Base-by-base conservation (phyloP, 2,888 invertebrate genomes). In the Drosophila paracracens region DNA sequence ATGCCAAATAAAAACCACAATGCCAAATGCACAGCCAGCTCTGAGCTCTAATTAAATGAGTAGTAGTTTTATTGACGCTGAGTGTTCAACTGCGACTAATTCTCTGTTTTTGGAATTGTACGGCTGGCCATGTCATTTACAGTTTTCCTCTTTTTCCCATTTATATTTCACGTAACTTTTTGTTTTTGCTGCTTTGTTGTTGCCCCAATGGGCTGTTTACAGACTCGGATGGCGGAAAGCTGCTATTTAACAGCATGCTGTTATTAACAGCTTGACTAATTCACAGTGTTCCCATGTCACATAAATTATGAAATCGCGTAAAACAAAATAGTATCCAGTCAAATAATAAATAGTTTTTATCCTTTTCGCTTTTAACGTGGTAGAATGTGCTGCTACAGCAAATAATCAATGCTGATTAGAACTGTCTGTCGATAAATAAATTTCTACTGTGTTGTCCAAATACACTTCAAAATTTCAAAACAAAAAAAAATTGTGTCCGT, bases 111-210 rank as follows among this genome's bases (percentile, higher is more conserved):
- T 70, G 61, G 62, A 53, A 48, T 58, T 54, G 61, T 52, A 70
- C 73, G 50, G 50, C 69, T 71, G 72, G 64, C 70, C 70, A 81
- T 73, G 68, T 74, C 71, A 82, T 81, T 79, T 79, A 83, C 71
- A 69, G 67, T 68, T 79, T 76, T 82, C 73, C 70, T 68, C 66
- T 65, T 73, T 79, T 80, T 81, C 79, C 76, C 79, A 88, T 85
- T 85, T 86, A 88, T 77, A 70, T 78, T 86, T 83, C 83, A 88
- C 88, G 88, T 88, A 85, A 88, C 88, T 88, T 67, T 71, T 66
- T 67, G 73, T 54, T 74, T 69, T 65, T 83, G 79, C 81, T 75
- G 64, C 72, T 84, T 87, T 70, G 77, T 80, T 77, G 76, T 74
- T 69, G 58, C 56, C 48, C 61, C 59, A 61, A 59, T 65, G 35